A percentile compares a stretch with the other conserved stretches of the same genome.
Conservation (phyloP, 2,888 invertebrate genomes). For the Hartigia nigra region DNA sequence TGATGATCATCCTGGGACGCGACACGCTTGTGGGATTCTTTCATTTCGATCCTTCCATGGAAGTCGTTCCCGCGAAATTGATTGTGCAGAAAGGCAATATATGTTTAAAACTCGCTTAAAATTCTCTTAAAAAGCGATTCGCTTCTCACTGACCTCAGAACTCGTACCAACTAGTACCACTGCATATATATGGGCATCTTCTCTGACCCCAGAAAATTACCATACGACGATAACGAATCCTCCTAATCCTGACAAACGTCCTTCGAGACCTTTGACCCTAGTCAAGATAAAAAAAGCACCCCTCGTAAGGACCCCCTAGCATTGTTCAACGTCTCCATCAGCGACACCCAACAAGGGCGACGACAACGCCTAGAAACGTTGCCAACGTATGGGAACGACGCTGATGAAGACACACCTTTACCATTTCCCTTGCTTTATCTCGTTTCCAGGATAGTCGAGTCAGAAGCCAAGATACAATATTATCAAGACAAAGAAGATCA, state of each 20-base stretch:
- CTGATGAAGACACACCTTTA: not conserved
- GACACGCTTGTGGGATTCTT: not conserved
- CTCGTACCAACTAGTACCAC: not conserved
- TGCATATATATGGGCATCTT: not conserved
- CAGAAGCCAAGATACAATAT: not conserved
- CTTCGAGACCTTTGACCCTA: slow-evolving; percentile 14
- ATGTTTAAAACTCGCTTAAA: not conserved
- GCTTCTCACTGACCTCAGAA: not conserved
- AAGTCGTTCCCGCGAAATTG: not conserved
- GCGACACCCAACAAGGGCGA: not conserved
- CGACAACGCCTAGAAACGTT: not conserved
- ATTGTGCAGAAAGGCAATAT: not conserved
- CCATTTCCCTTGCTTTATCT: not conserved
- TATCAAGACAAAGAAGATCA: too few relatives aligned
- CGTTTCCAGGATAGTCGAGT: too few relatives aligned
- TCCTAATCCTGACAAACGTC: slow-evolving; percentile 51
- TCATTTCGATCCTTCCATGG: not conserved
- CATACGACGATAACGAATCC: slow-evolving; percentile 22
- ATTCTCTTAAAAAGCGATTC: not conserved
- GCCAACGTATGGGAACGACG: not conserved
- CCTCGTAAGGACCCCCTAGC: not conserved
- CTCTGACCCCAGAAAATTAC: not conserved
- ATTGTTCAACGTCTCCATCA: not conserved
- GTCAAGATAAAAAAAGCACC: not conserved
- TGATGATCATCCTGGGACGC: not conserved